Conservation (phyloP, 2,797 vertebrate species). For the Dipus sagitta region DNA sequence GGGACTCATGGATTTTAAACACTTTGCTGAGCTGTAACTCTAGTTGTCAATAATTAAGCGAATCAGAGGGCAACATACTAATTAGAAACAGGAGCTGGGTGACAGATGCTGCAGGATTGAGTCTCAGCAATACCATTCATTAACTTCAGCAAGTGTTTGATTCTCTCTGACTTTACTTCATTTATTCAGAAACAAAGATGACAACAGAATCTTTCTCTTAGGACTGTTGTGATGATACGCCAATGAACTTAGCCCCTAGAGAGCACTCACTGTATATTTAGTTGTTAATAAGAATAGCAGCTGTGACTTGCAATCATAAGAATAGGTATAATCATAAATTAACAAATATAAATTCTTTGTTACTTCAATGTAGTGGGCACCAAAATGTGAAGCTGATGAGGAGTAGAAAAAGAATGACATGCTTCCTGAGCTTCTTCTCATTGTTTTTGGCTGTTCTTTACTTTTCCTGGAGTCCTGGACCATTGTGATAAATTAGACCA, state of each 20-base stretch:
- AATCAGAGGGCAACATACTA: neutral
- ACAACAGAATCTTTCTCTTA: neutral
- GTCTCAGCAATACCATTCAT: neutral
- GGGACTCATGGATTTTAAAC: neutral
- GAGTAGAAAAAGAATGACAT: neutral
- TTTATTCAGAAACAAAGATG: slow-evolving; percentile 23
- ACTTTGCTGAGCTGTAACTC: neutral
- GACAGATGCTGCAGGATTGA: neutral
- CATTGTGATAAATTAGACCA: neutral
- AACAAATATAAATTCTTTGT: neutral
- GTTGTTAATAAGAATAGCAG: neutral
- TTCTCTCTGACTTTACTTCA: neutral
- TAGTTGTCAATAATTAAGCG: slow-evolving; percentile 45
- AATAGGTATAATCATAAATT: slow-evolving; percentile 47
- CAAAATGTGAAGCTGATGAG: slow-evolving; percentile 17
- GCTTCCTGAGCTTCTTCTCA: neutral
- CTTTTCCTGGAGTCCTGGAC: neutral
- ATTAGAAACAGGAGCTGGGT: neutral
- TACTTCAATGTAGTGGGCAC: neutral
- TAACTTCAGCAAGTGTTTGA: neutral
- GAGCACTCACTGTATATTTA: neutral
- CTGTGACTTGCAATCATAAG: neutral
- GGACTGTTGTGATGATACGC: slow-evolving; percentile 12
- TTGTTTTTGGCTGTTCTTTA: slow-evolving; percentile 5
- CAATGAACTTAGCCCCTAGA: neutral